phyloP scores from a whole-genome alignment of 2,888 invertebrate species.

The Nasonia oneida region DNA sequence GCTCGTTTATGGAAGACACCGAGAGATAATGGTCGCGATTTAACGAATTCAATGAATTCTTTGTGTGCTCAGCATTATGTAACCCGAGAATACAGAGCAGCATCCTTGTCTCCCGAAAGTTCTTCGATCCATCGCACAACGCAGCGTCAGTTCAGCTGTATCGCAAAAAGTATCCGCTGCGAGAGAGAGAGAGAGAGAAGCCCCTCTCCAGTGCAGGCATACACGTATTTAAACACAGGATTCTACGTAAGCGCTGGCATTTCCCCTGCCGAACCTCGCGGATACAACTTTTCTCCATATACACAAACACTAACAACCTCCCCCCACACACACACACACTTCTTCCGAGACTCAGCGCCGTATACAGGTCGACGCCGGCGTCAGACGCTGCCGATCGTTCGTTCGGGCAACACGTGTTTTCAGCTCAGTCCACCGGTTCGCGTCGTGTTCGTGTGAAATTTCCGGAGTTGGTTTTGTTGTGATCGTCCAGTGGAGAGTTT shows the following conservation, averaged over 20 bases:
- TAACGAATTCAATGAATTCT: neutral
- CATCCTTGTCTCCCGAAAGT: neutral
- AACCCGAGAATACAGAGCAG: neutral
- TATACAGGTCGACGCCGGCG: constrained; percentile 4
- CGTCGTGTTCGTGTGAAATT: neutral
- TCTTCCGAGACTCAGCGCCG: neutral
- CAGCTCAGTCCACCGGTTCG: neutral
- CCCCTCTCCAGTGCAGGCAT: neutral
- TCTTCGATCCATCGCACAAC: neutral
- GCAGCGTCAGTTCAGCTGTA: neutral
- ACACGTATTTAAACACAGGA: neutral
- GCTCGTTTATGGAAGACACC: too few species aligned
- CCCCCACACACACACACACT: neutral
- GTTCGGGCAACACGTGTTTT: constrained; percentile 29
- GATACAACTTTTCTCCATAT: neutral
- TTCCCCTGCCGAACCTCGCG: neutral
- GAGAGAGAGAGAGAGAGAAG: neutral
- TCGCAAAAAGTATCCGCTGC: neutral
- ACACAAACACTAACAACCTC: neutral
- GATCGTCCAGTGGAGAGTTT: neutral
- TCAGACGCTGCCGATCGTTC: constrained; percentile 55
- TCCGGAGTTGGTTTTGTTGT: constrained; percentile 18
- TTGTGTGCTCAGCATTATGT: neutral
- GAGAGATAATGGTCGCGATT: neutral
- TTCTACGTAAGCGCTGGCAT: neutral